Base-by-base conservation (phyloP, 1,140 invertebrate species). In the Spodoptera litura region DNA sequence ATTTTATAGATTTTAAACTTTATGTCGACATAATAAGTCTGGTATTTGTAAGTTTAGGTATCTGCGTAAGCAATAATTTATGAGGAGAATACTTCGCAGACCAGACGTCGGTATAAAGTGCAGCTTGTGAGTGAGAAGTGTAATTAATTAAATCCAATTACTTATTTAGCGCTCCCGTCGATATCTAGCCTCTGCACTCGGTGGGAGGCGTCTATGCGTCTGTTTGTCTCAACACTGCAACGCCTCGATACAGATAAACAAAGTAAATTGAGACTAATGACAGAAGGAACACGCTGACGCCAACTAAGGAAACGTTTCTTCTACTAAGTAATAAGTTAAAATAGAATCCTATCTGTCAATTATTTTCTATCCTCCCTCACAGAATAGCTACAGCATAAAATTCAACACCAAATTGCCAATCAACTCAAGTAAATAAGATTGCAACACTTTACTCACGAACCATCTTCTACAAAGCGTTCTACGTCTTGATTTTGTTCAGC, bases 141-240 rank as follows among this genome's bases (percentile, higher is more conserved):
- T 64, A 81, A 78, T 81, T 78, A 81, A 77, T 78, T 81, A 62
- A 59, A 77, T 66, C 68, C 51, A 80, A 80, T 75, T 61, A 76
- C 72, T 80, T 70, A 71, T 64, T 75, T 74, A 64, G 15, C 56
- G 49, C 35, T 59, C 49, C 59, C 59, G 73, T 75, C 59, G 49
- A 53, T 75, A 62, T 75, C 73, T 70, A 62, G 76, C 44, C 55
- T 59, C 0, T 61, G 64, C 38, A 59, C 44, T 44, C 61, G 66
- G 49, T 35, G 25, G 44, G 61, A 53, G 27, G 31, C 59, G 53
- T 27, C 31, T 49, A 55, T 27, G 38, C 13, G 76, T 78, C 76
- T 59, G 62, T 70, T 44, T 20, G 51, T 56, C 35, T 77, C 15
- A 20, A 55, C 27, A 44, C 38, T 38, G 70, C 76, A 38, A 74